These are phyloP conservation scores for Drusus annulatus DNA, from an alignment of 1,140 invertebrate species.

Conservation along the genomic window DNA sequence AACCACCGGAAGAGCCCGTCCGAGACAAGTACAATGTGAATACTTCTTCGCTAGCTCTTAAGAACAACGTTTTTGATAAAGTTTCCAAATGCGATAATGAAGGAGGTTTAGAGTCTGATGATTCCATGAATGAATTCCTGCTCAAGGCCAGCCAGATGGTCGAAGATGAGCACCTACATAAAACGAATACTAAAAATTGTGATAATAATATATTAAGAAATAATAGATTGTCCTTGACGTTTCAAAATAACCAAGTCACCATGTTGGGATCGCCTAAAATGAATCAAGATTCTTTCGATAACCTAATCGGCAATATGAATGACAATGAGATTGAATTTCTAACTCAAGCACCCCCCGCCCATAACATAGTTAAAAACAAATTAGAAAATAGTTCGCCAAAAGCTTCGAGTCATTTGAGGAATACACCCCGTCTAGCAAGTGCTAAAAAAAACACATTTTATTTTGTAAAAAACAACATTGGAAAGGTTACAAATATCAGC, in stretches of 20 bases:
- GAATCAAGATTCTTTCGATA: slow-evolving; percentile 71
- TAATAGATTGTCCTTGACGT: background rate
- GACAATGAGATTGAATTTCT: slow-evolving; percentile 67
- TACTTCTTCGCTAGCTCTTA: background rate
- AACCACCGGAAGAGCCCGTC: background rate
- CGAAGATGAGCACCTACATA: slow-evolving; percentile 64
- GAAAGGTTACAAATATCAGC: background rate
- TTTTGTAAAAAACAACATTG: background rate
- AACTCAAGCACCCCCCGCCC: slow-evolving; percentile 63
- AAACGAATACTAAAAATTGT: slow-evolving; percentile 57
- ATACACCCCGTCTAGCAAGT: background rate
- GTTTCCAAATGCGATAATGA: slow-evolving; percentile 57
- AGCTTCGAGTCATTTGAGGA: background rate
- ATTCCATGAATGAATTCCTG: slow-evolving; percentile 70
- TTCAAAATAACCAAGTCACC: background rate
- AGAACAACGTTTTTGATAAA: slow-evolving; percentile 32
- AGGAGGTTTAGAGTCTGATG: slow-evolving; percentile 66
- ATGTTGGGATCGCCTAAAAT: slow-evolving; percentile 41
- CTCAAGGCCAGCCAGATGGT: slow-evolving; percentile 68
- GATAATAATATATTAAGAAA: slow-evolving; percentile 34
- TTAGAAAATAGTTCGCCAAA: background rate
- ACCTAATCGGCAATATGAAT: slow-evolving; percentile 67
- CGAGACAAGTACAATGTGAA: background rate
- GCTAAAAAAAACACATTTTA: background rate
- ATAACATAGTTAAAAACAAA: slow-evolving; percentile 53